These are phyloP conservation scores for Iselma pallidipennis DNA, from an alignment of 2,888 invertebrate species.

Conservation along the genomic window DNA sequence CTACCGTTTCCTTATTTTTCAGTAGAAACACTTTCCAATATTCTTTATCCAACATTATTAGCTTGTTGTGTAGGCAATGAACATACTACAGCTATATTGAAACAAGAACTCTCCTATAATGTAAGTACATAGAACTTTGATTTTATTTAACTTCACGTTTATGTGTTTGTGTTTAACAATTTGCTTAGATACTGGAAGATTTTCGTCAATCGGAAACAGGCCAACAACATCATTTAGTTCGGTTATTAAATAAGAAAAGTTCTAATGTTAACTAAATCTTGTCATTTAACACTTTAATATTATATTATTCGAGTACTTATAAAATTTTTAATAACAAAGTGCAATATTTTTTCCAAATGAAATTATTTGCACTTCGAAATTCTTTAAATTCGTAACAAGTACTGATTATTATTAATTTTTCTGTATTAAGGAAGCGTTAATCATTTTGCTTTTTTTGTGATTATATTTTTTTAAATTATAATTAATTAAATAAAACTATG, in stretches of 20 bases:
- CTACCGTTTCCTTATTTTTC: slow-evolving; percentile 88
- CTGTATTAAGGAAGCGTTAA: neutral
- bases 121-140: too few relatives aligned
- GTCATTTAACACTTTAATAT: neutral
- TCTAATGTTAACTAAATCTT: neutral
- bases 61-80: slow-evolving; percentile 69
- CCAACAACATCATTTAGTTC: slow-evolving; percentile 59
- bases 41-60: slow-evolving; percentile 79
- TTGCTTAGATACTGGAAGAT: slow-evolving; percentile 62
- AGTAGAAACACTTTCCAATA: slow-evolving; percentile 68
- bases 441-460: neutral
- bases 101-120: slow-evolving; percentile 68
- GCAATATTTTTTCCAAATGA: neutral
- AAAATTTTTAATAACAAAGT: neutral
- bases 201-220: slow-evolving; percentile 61
- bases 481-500: neutral
- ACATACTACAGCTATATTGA: slow-evolving; percentile 74
- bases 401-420: neutral
- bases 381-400: neutral
- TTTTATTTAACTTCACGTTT: too few relatives aligned
- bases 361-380: neutral
- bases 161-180: too few relatives aligned
- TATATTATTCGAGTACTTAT: neutral
- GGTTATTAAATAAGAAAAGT: slow-evolving; percentile 49
- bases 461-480: neutral